Percentiles rank a stretch among this genome's conserved stretches.
phyloP scores from a whole-genome alignment of 2,888 invertebrate species.

The Orthosia gothica region DNA sequence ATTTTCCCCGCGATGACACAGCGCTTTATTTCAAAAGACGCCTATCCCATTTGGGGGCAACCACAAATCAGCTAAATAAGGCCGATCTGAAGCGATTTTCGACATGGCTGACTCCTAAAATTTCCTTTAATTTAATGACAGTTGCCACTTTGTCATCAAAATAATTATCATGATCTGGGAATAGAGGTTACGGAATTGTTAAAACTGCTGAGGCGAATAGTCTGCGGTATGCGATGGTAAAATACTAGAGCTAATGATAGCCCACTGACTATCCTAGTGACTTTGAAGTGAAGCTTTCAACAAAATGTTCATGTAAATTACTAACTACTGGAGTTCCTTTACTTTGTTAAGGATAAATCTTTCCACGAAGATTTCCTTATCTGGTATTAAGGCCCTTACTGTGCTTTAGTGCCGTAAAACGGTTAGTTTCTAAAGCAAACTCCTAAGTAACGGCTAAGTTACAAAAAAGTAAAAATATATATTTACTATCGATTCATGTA shows the following conservation, averaged over 20 bases:
- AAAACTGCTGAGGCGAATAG: background rate
- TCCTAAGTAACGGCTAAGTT: too few species aligned
- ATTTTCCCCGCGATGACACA: slow-evolving; percentile 29
- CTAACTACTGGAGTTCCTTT: background rate
- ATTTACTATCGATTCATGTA: too few species aligned
- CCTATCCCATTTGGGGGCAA: slow-evolving; percentile 49
- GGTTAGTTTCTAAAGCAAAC: too few species aligned
- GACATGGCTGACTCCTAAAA: slow-evolving; percentile 53
- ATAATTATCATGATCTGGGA: slow-evolving; percentile 34
- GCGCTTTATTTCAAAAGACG: slow-evolving; percentile 41
- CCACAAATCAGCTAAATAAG: slow-evolving; percentile 69
- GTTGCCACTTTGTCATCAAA: slow-evolving; percentile 26
- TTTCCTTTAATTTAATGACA: slow-evolving; percentile 38
- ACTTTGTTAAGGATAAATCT: background rate
- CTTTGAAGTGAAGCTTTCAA: slow-evolving; percentile 27
- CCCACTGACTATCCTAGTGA: background rate
- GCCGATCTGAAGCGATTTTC: slow-evolving; percentile 68
- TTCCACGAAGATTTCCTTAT: background rate
- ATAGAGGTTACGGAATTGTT: slow-evolving; percentile 6
- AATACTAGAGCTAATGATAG: background rate
- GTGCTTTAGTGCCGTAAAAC: too few species aligned
- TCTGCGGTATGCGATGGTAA: background rate
- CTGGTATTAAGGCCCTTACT: background rate
- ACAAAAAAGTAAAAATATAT: too few species aligned
- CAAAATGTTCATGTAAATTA: background rate